A percentile compares a stretch with the other conserved stretches of the same genome.
Evolutionary conservation across 2,113 vertebrate genomes (phyloP).

Genomic region (Callithrix jacchus): DNA sequence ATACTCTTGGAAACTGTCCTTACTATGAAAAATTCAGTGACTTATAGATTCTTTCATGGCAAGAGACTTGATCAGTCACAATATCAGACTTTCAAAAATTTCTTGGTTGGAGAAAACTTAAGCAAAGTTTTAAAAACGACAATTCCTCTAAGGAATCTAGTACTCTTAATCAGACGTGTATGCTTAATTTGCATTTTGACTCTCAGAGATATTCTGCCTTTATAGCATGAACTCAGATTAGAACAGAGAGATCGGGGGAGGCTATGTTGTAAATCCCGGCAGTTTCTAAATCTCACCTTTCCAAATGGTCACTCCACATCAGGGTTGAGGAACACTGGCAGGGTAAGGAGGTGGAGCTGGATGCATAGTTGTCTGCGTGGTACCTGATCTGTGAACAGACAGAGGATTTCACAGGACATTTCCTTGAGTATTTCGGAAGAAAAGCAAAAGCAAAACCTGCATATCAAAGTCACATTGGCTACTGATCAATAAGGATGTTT

Average conservation of each 20-base stretch:
- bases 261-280: too few relatives aligned
- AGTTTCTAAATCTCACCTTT: conserved; percentile 67
- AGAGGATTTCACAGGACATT: conserved; percentile 42
- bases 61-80: background rate
- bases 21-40: background rate
- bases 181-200: background rate
- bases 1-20: background rate
- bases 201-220: background rate
- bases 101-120: background rate
- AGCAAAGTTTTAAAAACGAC: background rate
- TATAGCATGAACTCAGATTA: background rate
- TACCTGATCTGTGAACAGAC: conserved; percentile 68
- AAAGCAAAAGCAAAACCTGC: background rate
- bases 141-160: background rate
- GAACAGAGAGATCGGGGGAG: background rate
- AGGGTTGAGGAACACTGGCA: conserved; percentile 57
- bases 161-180: background rate
- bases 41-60: background rate
- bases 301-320: conserved; percentile 54
- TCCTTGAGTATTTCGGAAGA: background rate
- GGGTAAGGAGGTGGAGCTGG: conserved; percentile 55
- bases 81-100: background rate
- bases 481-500: background rate
- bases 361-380: conserved; percentile 43
- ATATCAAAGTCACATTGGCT: background rate